phyloP scores from a whole-genome alignment of 1,140 invertebrate genomes.

The Eupristina koningsbergeri region DNA sequence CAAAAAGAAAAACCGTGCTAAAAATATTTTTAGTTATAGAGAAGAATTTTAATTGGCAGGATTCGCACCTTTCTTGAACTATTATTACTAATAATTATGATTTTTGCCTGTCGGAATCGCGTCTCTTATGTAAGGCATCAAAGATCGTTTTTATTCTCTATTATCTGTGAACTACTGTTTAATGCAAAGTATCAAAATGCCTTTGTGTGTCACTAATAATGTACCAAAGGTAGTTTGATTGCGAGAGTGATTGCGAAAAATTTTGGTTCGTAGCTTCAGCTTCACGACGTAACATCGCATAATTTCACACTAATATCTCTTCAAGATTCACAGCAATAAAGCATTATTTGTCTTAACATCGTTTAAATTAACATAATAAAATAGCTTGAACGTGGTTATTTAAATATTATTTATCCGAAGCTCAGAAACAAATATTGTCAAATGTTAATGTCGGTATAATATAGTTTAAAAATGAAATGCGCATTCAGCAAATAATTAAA shows the following conservation, averaged over 20 bases:
- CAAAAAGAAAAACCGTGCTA: neutral
- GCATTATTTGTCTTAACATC: no score
- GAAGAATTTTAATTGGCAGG: neutral
- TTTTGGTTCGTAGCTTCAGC: neutral
- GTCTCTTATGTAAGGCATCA: neutral
- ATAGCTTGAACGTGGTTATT: no score
- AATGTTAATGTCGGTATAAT: neutral
- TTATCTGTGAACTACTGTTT: neutral
- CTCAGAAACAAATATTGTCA: neutral
- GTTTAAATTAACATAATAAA: neutral
- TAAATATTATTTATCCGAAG: neutral
- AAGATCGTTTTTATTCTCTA: neutral
- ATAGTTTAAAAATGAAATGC: neutral
- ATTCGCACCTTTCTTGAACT: neutral
- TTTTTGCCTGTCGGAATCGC: neutral
- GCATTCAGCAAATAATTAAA: neutral
- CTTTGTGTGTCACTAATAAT: neutral
- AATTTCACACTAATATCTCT: neutral
- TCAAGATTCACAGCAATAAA: neutral
- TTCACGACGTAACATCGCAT: neutral
- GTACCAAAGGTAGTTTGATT: neutral
- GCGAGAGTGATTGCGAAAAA: neutral
- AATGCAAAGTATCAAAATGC: neutral
- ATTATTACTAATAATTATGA: neutral
- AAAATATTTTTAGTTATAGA: neutral